These are phyloP conservation scores for Turdus rufiventris DNA, from an alignment of 2,113 vertebrate species.

Conservation along the genomic window DNA sequence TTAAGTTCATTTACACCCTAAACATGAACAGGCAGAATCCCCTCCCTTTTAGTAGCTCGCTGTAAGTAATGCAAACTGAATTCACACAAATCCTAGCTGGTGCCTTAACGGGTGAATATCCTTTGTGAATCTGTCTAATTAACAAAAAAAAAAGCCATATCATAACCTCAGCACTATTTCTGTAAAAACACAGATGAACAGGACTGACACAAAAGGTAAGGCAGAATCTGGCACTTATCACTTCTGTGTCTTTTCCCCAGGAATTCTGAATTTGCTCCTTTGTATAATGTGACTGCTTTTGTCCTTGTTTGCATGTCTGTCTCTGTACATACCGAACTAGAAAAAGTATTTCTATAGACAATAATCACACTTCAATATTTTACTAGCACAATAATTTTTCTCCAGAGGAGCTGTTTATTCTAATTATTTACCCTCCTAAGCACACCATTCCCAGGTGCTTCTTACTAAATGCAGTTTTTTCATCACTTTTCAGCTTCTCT, in stretches of 20 bases:
- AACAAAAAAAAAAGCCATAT: not conserved
- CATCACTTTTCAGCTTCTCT: not conserved
- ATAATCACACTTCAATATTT: not conserved
- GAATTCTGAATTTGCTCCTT: not conserved
- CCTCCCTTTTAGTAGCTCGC: not conserved
- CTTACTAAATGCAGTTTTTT: not conserved
- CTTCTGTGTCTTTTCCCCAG: fast-evolving
- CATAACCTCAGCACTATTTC: not conserved
- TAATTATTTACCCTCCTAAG: not conserved
- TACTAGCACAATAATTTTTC: not conserved
- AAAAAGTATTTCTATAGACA: not conserved
- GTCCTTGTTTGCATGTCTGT: fast-evolving
- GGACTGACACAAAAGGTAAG: not conserved
- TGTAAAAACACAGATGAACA: not conserved
- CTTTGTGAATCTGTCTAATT: not conserved
- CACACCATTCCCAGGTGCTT: not conserved
- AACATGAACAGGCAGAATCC: not conserved
- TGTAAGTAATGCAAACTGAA: not conserved
- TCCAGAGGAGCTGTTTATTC: not conserved
- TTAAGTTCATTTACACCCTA: not conserved
- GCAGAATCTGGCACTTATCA: not conserved
- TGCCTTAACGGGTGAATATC: not conserved
- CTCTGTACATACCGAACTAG: not conserved
- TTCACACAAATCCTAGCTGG: not conserved
- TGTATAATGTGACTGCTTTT: not conserved